Evolutionary conservation across 2,113 vertebrate genomes (phyloP).

Genomic region (Myotis yumanensis): DNA sequence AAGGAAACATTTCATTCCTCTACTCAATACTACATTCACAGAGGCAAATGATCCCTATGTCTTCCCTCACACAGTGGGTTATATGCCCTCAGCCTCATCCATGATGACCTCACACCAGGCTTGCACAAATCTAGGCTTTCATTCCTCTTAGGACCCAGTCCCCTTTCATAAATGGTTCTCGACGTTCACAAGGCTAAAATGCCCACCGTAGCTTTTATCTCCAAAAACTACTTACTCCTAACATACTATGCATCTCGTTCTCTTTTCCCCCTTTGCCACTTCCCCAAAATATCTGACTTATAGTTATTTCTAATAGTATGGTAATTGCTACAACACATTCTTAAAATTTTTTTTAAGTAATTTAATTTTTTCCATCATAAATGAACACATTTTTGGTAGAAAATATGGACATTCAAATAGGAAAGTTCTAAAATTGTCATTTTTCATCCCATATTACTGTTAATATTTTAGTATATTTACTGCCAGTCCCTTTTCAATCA

Average conservation of each 20-base stretch:
- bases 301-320: neutral
- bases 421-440: neutral
- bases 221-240: neutral
- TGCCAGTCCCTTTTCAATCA: neutral
- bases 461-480: slow-evolving; percentile 38
- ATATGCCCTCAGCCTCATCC: neutral
- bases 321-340: neutral
- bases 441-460: neutral
- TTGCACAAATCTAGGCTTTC: neutral
- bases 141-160: neutral
- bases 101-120: neutral
- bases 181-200: neutral
- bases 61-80: neutral
- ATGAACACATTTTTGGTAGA: neutral
- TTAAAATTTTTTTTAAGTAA: neutral
- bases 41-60: neutral
- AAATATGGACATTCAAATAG: neutral
- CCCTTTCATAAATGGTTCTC: neutral
- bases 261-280: neutral
- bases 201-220: neutral
- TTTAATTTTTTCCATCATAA: neutral
- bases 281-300: neutral
- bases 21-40: neutral
- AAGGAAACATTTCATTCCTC: neutral
- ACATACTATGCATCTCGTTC: neutral